These are phyloP conservation scores for Coilia nasus DNA, from an alignment of 2,797 vertebrate genomes.

Conservation along the genomic window DNA sequence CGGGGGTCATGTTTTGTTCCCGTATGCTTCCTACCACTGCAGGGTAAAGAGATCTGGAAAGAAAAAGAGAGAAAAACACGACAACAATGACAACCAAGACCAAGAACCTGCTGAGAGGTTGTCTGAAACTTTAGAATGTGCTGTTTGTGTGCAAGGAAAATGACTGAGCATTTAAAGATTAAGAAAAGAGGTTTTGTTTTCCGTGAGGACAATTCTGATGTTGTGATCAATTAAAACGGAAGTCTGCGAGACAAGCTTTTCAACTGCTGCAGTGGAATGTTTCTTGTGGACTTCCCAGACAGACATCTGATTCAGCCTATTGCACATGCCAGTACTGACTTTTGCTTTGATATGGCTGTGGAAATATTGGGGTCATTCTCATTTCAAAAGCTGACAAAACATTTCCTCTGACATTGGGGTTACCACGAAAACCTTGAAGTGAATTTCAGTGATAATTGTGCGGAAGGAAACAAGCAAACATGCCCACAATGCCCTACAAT, in stretches of 20 bases:
- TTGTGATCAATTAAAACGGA: neutral
- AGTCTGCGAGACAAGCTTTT: neutral
- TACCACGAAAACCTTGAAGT: slow-evolving; percentile 6
- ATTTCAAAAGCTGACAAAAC: slow-evolving; percentile 11
- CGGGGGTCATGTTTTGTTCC: slow-evolving; percentile 67
- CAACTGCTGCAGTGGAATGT: neutral
- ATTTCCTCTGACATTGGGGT: neutral
- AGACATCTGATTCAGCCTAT: neutral
- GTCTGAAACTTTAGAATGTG: neutral
- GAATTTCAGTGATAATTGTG: slow-evolving; percentile 6
- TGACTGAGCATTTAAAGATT: neutral
- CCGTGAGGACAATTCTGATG: neutral
- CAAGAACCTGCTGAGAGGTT: neutral
- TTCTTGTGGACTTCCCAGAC: neutral
- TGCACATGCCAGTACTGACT: neutral
- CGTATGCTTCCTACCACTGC: slow-evolving; percentile 68
- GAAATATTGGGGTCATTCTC: slow-evolving; percentile 14
- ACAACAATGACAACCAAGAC: neutral
- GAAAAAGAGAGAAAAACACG: neutral
- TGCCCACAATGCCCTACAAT: neutral
- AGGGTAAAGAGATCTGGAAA: neutral
- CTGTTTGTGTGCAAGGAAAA: neutral
- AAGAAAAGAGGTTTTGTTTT: neutral
- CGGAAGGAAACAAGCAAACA: slow-evolving; percentile 4
- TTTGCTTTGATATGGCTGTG: neutral